Conservation (phyloP, 1,140 invertebrate genomes). For the Drosophila ironensis region DNA sequence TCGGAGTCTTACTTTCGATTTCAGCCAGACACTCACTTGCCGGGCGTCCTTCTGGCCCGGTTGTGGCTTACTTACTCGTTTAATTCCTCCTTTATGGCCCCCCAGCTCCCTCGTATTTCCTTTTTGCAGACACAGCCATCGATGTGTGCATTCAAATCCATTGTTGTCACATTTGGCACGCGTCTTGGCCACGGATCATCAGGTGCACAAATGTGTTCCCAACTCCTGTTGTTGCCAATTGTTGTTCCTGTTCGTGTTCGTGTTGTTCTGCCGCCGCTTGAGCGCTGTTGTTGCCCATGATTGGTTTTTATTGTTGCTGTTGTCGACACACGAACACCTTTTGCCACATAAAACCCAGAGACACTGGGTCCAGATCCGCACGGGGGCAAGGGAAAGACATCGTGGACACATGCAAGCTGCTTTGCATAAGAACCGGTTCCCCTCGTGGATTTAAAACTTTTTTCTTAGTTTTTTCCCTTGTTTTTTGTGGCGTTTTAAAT, state of each 20-base stretch:
- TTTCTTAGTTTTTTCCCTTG: slow-evolving; percentile 11
- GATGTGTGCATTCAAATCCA: slow-evolving; percentile 36
- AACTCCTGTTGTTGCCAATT: slow-evolving; percentile 12
- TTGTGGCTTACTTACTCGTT: slow-evolving; percentile 2
- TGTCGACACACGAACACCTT: slow-evolving; percentile 53
- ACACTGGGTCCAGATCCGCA: slow-evolving; percentile 22
- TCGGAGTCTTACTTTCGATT: slow-evolving; percentile 31
- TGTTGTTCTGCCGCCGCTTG: too few relatives aligned
- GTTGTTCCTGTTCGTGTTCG: slow-evolving; percentile 1
- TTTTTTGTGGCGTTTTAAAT: slow-evolving; percentile 55
- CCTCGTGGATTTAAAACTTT: slow-evolving; percentile 51
- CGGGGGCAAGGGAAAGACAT: slow-evolving; percentile 2
- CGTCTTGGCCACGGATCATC: slow-evolving; percentile 61
- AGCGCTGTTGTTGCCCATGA: slow-evolving; percentile 23
- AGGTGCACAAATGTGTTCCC: slow-evolving; percentile 55
- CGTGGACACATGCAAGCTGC: slow-evolving; percentile 54
- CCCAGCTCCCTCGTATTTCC: not conserved
- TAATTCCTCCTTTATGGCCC: slow-evolving; percentile 5
- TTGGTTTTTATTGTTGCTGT: slow-evolving; percentile 52
- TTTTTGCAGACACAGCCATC: not conserved
- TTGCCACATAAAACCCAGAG: slow-evolving; percentile 8
- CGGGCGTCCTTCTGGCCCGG: not conserved
- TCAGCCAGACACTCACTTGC: slow-evolving; percentile 37
- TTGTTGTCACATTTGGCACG: slow-evolving; percentile 72
- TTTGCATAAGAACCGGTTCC: slow-evolving; percentile 77